Evolutionary conservation across 2,113 vertebrate genomes (phyloP).

Genomic region (Lophura nycthemera): DNA sequence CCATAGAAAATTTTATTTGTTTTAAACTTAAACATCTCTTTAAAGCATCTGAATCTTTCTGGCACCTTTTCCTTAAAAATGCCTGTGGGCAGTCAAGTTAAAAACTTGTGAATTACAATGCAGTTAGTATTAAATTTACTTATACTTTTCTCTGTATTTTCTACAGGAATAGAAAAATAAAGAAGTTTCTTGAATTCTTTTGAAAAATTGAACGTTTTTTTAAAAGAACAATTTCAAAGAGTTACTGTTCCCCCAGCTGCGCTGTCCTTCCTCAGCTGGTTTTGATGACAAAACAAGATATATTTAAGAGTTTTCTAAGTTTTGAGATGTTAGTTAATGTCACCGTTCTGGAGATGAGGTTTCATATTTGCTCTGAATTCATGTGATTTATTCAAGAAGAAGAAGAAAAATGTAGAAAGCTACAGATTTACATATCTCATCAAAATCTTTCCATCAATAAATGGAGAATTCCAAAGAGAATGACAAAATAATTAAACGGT

Average conservation of each 20-base stretch:
- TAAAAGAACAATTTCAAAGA: not conserved
- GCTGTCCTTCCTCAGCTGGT: not conserved
- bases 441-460: not conserved
- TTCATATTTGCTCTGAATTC: not conserved
- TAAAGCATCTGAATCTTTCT: not conserved
- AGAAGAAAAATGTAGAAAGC: not conserved
- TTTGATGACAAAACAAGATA: not conserved
- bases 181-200: not conserved
- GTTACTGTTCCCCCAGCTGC: not conserved
- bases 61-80: not conserved
- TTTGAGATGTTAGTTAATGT: not conserved
- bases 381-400: not conserved
- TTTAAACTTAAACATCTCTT: not conserved
- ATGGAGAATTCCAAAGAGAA: not conserved
- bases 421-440: not conserved
- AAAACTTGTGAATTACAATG: not conserved
- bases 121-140: not conserved
- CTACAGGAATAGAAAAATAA: not conserved
- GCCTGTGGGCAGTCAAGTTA: not conserved
- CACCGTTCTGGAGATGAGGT: not conserved
- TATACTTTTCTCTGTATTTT: not conserved
- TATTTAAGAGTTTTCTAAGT: not conserved
- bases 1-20: not conserved
- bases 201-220: not conserved
- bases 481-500: constrained; percentile 32